These are phyloP conservation scores for Stegostoma tigrinum DNA, from an alignment of 2,113 vertebrate genomes.

Conservation along the genomic window DNA sequence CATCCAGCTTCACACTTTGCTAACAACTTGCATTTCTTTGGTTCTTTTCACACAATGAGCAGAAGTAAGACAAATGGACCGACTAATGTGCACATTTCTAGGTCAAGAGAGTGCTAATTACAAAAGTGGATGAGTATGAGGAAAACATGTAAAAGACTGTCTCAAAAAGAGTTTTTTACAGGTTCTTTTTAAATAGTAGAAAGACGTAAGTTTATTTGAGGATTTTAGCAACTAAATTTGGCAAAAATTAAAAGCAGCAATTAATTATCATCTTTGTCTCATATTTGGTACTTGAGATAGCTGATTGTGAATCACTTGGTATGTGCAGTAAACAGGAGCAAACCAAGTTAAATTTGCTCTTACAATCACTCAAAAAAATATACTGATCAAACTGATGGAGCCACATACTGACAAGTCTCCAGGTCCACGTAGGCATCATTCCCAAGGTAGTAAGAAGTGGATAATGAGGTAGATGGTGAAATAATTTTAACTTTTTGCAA, in stretches of 20 bases:
- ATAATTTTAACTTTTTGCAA: no score
- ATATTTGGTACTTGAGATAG: background rate
- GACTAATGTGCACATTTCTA: background rate
- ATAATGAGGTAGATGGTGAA: no score
- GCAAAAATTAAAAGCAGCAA: background rate
- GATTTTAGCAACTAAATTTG: background rate
- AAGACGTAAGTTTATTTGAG: no score
- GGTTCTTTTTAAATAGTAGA: no score
- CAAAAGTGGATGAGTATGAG: background rate
- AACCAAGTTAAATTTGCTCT: background rate
- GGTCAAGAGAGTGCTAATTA: background rate
- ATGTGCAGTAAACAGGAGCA: background rate
- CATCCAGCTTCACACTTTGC: no score
- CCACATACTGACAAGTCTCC: no score
- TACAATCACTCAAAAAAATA: background rate
- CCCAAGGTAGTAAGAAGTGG: no score
- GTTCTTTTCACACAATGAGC: background rate
- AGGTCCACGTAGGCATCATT: no score
- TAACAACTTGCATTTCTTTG: background rate
- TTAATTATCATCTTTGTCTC: background rate
- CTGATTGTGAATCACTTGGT: background rate
- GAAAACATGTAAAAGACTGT: background rate
- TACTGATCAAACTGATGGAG: no score
- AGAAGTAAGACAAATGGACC: background rate
- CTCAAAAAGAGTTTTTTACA: background rate